Evolutionary conservation across 2,888 invertebrate genomes (phyloP), one percentile per base, ranked within the genome.

Genomic region (Epinotia nisella): DNA sequence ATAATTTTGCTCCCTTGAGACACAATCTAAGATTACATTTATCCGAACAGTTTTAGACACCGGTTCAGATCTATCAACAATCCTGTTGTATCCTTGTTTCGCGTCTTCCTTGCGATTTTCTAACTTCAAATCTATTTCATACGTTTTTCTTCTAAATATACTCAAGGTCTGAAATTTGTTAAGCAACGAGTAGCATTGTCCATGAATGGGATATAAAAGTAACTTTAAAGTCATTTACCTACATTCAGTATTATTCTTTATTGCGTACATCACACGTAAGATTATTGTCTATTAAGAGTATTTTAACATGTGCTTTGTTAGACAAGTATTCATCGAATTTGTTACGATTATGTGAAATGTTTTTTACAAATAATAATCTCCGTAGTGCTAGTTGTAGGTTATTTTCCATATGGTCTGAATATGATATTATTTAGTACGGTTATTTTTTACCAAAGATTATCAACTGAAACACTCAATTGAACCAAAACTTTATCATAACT

Each of bases 371-470:
- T 58, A 56, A 10, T 58, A 62, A 35, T 58, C 35, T 70, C 3
- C 19, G 49, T 70, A 70, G 64, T 35, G 58, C 39, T 58, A 64
- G 49, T 69, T 24, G 39, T 69, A 56, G 53, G 17, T 45, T 19
- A 19, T 17, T 19, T 68, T 21, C n/a, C 35, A 15, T 53, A 67
- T 49, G 17, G 21, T 49, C 21, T 64, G 19, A 69, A 29, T 41
- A 62, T 45, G 41, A 61, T 61, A 60, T 35, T 55, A 35, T n/a
- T 41, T 49, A 56, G 17, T 72, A 67, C 67, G 13, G 55, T 66
- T n/a, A n/a, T 56, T 61, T 59, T 62, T 67, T 67, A 72, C 72
- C 72, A 67, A 72, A 72, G 72, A 72, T 56, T 61, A 24, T 67
- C 59, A 24, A 24, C 53, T 41, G 17, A 58, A 70, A 71, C 49